phyloP scores from a whole-genome alignment of 2,113 vertebrate genomes.

The Laticauda colubrina region DNA sequence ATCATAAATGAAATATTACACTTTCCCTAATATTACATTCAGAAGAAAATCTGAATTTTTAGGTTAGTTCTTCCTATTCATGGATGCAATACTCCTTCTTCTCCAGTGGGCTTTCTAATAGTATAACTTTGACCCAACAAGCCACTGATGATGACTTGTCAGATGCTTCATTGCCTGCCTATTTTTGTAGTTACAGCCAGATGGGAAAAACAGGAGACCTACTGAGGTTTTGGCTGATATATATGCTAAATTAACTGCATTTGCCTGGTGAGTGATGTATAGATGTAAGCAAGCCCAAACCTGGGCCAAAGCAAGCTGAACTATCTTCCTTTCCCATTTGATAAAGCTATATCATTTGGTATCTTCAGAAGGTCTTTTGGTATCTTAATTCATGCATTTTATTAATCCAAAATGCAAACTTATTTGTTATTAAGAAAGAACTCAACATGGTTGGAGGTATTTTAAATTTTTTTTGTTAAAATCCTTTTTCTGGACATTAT shows the following conservation, averaged over 20 bases:
- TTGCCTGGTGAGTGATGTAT: background rate
- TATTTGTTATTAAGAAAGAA: conserved; percentile 51
- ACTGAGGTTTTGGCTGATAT: background rate
- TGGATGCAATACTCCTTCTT: background rate
- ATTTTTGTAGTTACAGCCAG: background rate
- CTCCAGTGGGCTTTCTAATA: background rate
- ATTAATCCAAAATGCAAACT: conserved; percentile 67
- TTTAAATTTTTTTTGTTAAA: conserved; percentile 63
- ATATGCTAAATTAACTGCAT: background rate
- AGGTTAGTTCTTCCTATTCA: background rate
- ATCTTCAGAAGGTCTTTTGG: background rate
- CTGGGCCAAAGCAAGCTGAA: background rate
- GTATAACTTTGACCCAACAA: background rate
- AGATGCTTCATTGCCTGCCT: background rate
- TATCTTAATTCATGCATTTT: conserved; percentile 53
- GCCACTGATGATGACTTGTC: too few species aligned
- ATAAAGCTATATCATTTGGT: background rate
- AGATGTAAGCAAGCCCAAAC: background rate
- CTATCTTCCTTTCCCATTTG: background rate
- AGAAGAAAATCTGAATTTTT: background rate
- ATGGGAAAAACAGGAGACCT: background rate
- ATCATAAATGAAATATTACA: background rate
- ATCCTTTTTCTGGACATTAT: conserved; percentile 66
- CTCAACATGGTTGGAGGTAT: conserved; percentile 34
- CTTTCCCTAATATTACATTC: background rate